Evolutionary conservation across 2,113 vertebrate species (phyloP), one percentile per base, ranked within the genome.

Genomic region (Boulengeromyrus knoepffleri): DNA sequence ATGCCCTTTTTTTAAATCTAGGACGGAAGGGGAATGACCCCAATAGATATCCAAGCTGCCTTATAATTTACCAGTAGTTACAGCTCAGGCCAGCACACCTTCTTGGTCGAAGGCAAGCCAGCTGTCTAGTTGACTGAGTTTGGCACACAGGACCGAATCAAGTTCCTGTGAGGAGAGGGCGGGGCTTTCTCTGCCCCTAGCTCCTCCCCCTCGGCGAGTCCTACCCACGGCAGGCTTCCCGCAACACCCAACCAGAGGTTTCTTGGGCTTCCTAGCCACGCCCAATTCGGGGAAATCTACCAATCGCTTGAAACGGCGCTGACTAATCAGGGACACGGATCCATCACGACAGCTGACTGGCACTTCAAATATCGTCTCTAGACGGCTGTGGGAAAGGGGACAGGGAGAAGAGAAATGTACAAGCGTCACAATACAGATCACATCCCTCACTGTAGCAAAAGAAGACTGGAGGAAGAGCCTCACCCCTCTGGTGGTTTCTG

Each of bases 281-380:
- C 97, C 96, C 3, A 95, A 92, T 80, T 98, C 97, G 12, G 95
- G 94, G 94, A 98, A 98, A 89, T 97, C 95, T 58, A 98, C 27
- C 15, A 96, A 95, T 2, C 97, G 93, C 17, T 97, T 97, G 46
- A 97, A 86, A 13, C 97, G 97, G 89, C 94, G 96, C 27, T 94
- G 97, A 86, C 97, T 96, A 31, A 97, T 96, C 84, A 96, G 95
- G 56, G 96, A 93, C 91, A 97, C 93, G 0, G 95, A 95, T 2
- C 97, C 97, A 0, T 97, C 96, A 88, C 95, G 95, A 4, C 96
- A 95, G 89, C 94, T 96, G 88, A 96, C 93, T 1, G 97, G 97
- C 66, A 96, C 95, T 92, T 98, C 97, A 9, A 97, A 98, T 89
- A 98, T 97, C n/a, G 97, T 98, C 93, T 98, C 97, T 92, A 97